Base-by-base conservation (phyloP, 2,797 vertebrate genomes). In the Perdix hodgsoniae region DNA sequence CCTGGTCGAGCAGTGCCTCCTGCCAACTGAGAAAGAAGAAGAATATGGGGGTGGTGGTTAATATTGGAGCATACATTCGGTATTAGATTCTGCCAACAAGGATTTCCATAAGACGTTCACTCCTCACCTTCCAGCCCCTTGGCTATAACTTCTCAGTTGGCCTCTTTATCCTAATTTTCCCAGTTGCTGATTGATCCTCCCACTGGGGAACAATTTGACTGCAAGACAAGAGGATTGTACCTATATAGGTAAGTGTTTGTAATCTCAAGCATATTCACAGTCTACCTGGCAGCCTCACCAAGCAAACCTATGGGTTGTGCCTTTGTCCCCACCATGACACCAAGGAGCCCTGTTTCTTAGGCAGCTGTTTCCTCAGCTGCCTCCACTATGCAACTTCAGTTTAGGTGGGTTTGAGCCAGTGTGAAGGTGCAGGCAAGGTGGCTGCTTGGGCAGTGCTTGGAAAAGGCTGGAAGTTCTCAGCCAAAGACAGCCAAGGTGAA, bases 361-460 rank as follows among this genome's bases (percentile, higher is more conserved):
- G 4, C 10, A 86, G 14, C 39, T 50, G 1, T 56, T 6, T 77
- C 26, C 13, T 60, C 74, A 74, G n/a, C 37, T 60, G 22, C 31
- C 21, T 19, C 5, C 44, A 13, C 24, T 0, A 0, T 14, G 21
- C 0, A 0, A 27, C 7, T 12, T 40, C 3, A 14, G 1, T 11
- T 0, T 1, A 69, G 27, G 6, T 11, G 14, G 21, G 83, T 23
- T 29, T 1, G 14, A 74, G 35, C 10, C 2, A 1, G n/a, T 0
- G 2, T 0, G 0, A 39, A 29, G 22, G 23, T 0, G 1, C 0
- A 14, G 54, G 24, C 11, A 35, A 35, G 23, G 9, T 2, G 1
- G 19, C 2, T 8, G 8, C 14, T 14, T 16, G 19, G 24, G 37
- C 23, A 11, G 5, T 39, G 19, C 18, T 33, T 54, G 26, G 9